Evolutionary conservation across 53 echinoderm and acorn worm genomes (phyloP).

Genomic region (Echinometra lucunter): DNA sequence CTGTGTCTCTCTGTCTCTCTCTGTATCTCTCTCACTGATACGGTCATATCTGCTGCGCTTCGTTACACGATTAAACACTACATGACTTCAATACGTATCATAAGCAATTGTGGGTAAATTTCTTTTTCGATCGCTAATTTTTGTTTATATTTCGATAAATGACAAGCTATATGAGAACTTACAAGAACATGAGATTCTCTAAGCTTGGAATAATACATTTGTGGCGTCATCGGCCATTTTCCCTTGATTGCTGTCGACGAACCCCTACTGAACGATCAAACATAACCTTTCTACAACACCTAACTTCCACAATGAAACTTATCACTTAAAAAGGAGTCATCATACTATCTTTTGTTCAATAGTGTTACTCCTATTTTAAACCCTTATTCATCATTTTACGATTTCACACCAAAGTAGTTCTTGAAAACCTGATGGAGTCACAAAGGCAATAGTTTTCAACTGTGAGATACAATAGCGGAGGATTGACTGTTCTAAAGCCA

Average conservation of each 20-base stretch:
- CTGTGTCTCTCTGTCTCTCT: no score
- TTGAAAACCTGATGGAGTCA: background rate
- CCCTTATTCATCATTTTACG: background rate
- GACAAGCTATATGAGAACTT: background rate
- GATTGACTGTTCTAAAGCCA: background rate
- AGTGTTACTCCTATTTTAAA: background rate
- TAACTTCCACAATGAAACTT: background rate
- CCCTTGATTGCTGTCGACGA: background rate
- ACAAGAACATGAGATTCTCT: background rate
- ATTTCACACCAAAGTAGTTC: background rate
- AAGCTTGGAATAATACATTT: background rate
- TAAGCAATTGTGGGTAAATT: background rate
- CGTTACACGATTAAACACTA: no score
- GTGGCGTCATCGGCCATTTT: background rate
- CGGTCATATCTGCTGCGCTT: no score
- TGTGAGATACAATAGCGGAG: background rate
- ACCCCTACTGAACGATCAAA: slow-evolving; percentile 25
- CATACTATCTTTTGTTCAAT: background rate
- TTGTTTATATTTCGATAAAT: background rate
- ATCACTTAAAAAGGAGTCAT: background rate
- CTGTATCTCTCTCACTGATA: no score
- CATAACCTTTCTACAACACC: slow-evolving; percentile 50
- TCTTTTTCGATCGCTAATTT: background rate
- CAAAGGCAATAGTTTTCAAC: background rate
- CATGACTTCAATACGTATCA: no score